Base-by-base conservation (phyloP, 2,113 vertebrate species). In the Ondatra zibethicus region DNA sequence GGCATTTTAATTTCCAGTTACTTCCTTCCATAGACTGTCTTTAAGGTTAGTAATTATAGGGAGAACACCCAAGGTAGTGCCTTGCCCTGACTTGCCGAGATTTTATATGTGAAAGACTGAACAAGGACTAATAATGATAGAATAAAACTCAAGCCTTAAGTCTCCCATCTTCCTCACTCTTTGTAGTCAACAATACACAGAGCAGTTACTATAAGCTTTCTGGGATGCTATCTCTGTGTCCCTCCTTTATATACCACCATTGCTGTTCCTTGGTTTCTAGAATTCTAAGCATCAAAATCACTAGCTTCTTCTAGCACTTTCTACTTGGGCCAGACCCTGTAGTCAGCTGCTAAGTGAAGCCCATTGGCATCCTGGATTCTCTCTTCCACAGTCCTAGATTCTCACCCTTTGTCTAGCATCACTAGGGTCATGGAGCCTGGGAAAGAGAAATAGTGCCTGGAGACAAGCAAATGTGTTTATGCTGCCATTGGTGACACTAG, bases 41-140 rank as follows among this genome's bases (percentile, higher is more conserved):
- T 97, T 92, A 95, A 90, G 81, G 63, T 81, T 78, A 47, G 58
- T 96, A 93, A 97, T 96, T 97, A 91, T 7, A 93, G 88, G 80
- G 93, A 78, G 47, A 87, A 94, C 42, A 75, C 47, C 61, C 96
- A 61, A 68, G 78, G 21, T 31, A 82, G 73, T 68, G 61, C 33
- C 89, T 86, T 84, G 61, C 80, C 23, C 58, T 94, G 82, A 87
- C 95, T 91, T 55, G 72, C 31, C 27, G 73, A 63, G 63, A 73
- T 91, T 95, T 86, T 88, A 66, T 50, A 70, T 6, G 31, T 39
- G 55, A 91, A 96, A 95, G 65, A n/a, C n/a, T 70, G 55, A 92
- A 91, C 19, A 17, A 93, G 96, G 63, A 73, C 58, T 77, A 81
- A 39, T 65, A 76, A 76, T 68, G 25, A 52, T 42, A 63, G 78